phyloP scores from a whole-genome alignment of 2,113 vertebrate species.

The Tachysurus vachellii region DNA sequence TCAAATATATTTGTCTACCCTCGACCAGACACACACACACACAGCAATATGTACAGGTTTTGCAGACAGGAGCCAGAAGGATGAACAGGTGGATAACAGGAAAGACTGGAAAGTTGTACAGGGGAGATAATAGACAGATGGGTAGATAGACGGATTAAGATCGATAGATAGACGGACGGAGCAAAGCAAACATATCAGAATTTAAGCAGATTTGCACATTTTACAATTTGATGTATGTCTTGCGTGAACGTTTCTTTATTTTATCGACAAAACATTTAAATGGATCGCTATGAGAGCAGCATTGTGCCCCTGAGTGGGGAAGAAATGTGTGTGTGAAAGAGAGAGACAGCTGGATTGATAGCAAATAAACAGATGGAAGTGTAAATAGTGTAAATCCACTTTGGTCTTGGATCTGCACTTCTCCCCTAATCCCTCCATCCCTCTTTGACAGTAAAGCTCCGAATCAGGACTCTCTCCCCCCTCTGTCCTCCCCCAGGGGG shows the following conservation, averaged over 20 bases:
- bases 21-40: not conserved
- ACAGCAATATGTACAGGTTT: too few relatives aligned
- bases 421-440: constrained; percentile 44
- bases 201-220: not conserved
- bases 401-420: constrained; percentile 22
- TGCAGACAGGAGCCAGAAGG: not conserved
- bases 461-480: constrained; percentile 84
- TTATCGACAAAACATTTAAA: not conserved
- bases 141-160: not conserved
- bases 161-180: not conserved
- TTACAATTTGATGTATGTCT: not conserved
- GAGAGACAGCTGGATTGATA: not conserved
- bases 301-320: not conserved
- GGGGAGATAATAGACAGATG: not conserved
- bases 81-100: not conserved
- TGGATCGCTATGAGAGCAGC: not conserved
- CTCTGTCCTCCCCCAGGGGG: constrained; percentile 80
- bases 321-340: not conserved
- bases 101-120: not conserved
- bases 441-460: constrained; percentile 77
- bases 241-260: not conserved
- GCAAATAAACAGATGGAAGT: not conserved
- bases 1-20: not conserved
- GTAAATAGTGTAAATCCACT: constrained; percentile 10
- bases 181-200: not conserved